Evolutionary conservation across 1,140 invertebrate genomes (phyloP), one percentile per base, ranked within the genome.

Genomic region (Papilio glaucus): DNA sequence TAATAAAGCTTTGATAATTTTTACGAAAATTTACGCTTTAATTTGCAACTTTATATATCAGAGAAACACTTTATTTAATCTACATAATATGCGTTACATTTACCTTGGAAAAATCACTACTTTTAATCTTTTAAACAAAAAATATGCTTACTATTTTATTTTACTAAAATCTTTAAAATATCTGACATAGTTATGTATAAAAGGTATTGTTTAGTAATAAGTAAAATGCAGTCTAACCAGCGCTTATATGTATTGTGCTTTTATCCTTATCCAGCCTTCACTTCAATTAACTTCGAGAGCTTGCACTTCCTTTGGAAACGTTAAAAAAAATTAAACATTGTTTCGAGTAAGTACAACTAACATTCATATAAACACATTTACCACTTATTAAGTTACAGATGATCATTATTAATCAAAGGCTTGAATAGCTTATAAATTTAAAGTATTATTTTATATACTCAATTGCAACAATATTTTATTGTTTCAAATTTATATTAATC

Each of bases 281-380:
- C 72, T 75, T 41, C 75, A 45, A 72, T 81, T 74, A 62, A 79
- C 77, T 83, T 85, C 76, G 72, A 73, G 73, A 77, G 68, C 81
- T 72, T 77, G 81, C 71, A 82, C 82, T 80, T 77, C 53, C 71
- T 73, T 74, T 77, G 74, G 71, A 71, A 71, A 77, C 39, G 18
- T 63, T 77, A 72, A 41, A 45, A 70, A 45, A 72, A 73, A 26
- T 42, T 21, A 49, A 71, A 45, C 57, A 12, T 41, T 18, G 33
- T 72, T 65, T 53, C 61, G 15, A 68, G 68, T 69, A 77, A 78
- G 68, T 78, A 74, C 72, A 53, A 57, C 49, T 57, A 57, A 57
- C 49, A 57, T 57, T 57, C 21, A 57, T 4, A 45, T 45, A 18
- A 45, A 45, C 15, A 45, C 49, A 57, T 57, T 57, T 41, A 41